Evolutionary conservation across 1,140 invertebrate species (phyloP).

Genomic region (Drosophila subobscura): DNA sequence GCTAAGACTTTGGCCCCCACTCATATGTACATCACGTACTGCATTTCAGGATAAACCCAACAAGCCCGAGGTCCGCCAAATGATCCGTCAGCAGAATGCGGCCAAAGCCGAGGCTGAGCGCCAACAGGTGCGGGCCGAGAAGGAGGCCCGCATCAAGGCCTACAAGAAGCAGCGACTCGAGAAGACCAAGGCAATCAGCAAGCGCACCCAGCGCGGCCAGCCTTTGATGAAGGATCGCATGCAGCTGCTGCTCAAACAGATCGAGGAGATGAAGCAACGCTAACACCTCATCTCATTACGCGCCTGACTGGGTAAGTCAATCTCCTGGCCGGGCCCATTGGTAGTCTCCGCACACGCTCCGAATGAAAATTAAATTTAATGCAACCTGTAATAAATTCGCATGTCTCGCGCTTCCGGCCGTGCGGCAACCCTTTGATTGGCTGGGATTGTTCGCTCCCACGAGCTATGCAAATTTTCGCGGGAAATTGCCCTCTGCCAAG

Average conservation of each 20-base stretch:
- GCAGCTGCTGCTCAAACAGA: slow-evolving; percentile 76
- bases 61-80: slow-evolving; percentile 59
- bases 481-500: slow-evolving; percentile 53
- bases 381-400: slow-evolving; percentile 81
- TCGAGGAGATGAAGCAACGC: slow-evolving; percentile 74
- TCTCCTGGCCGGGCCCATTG: not conserved
- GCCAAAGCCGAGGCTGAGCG: slow-evolving; percentile 55
- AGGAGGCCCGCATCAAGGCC: slow-evolving; percentile 63
- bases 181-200: slow-evolving; percentile 73
- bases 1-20: not conserved
- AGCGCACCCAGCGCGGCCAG: slow-evolving; percentile 73
- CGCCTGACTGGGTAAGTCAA: slow-evolving; percentile 8
- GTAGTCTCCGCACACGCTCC: slow-evolving; percentile 57
- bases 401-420: slow-evolving; percentile 63
- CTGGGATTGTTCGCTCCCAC: slow-evolving; percentile 5
- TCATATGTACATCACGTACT: not conserved
- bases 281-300: slow-evolving; percentile 4
- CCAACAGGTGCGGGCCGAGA: slow-evolving; percentile 55
- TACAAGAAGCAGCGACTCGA: slow-evolving; percentile 77
- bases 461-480: slow-evolving; percentile 66
- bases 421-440: slow-evolving; percentile 71
- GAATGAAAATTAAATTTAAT: slow-evolving; percentile 77
- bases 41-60: slow-evolving; percentile 59
- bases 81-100: slow-evolving; percentile 62
- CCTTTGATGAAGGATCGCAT: slow-evolving; percentile 82